Percentiles rank a stretch among this genome's conserved stretches.
phyloP scores from a whole-genome alignment of 2,888 invertebrate genomes.

The Cheilosia scutellata region DNA sequence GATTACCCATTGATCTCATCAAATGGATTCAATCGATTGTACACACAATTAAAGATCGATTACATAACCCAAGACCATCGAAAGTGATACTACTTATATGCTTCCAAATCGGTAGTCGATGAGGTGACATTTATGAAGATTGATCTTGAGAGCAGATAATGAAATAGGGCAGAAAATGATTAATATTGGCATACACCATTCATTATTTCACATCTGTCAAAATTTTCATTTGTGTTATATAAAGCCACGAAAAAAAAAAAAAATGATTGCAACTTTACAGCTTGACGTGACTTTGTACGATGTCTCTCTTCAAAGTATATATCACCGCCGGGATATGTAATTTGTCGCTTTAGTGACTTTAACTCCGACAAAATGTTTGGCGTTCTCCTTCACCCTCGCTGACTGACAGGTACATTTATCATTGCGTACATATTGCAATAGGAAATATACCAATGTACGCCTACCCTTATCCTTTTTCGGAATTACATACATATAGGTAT shows the following conservation, averaged over 20 bases:
- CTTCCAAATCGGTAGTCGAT: constrained; percentile 12
- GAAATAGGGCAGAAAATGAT: constrained; percentile 17
- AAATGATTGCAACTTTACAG: background rate
- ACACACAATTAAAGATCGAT: constrained; percentile 67
- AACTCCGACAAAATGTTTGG: constrained; percentile 16
- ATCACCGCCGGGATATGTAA: constrained; percentile 22
- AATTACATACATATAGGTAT: background rate
- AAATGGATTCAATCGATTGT: constrained; percentile 29
- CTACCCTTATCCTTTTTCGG: constrained; percentile 17
- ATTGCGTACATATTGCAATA: constrained; percentile 3
- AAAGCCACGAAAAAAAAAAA: background rate
- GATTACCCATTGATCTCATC: constrained; percentile 45
- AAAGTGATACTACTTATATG: constrained; percentile 39
- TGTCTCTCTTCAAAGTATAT: background rate
- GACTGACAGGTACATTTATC: constrained; percentile 57
- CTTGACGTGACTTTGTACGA: background rate
- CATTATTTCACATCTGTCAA: constrained; percentile 15
- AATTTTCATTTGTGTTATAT: background rate
- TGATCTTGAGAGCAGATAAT: constrained; percentile 45
- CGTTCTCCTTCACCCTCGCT: background rate
- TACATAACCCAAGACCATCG: constrained; percentile 38
- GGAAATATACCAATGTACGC: background rate
- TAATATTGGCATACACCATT: constrained; percentile 8
- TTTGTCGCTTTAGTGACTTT: constrained; percentile 40
- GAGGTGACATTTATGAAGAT: constrained; percentile 61